phyloP scores from a whole-genome alignment of 1,140 invertebrate genomes.

The Heterodera schachtii region DNA sequence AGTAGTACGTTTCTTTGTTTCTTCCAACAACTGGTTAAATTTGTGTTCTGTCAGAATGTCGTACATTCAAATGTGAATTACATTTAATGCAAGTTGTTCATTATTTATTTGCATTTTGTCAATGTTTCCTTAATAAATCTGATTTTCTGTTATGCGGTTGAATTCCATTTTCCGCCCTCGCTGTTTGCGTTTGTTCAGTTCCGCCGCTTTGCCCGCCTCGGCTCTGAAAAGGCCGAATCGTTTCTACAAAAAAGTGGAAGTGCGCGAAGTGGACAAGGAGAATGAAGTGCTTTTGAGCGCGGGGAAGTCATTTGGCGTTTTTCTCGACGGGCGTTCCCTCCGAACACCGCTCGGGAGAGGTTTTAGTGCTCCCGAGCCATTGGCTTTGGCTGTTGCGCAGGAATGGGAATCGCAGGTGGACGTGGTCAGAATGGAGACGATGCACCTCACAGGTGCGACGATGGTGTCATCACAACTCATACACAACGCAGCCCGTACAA shows the following conservation, averaged over 20 bases:
- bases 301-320: conserved; percentile 20
- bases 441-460: conserved; percentile 69
- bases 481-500: neutral
- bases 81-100: no score
- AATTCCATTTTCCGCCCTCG: no score
- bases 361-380: conserved; percentile 74
- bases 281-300: neutral
- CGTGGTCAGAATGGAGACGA: conserved; percentile 76
- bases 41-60: neutral
- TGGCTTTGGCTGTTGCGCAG: conserved; percentile 84
- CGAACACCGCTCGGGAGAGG: conserved; percentile 35
- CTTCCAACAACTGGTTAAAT: neutral
- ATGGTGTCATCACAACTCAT: neutral
- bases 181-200: neutral
- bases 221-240: conserved; percentile 3
- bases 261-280: neutral
- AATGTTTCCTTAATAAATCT: no score
- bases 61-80: no score
- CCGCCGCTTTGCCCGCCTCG: conserved; percentile 5
- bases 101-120: no score
- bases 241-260: conserved; percentile 13
- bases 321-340: conserved; percentile 34
- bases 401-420: conserved; percentile 88
- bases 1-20: neutral
- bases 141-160: no score